Conservation (phyloP, 2,113 vertebrate species). For the Serranochromis macrocephalus region DNA sequence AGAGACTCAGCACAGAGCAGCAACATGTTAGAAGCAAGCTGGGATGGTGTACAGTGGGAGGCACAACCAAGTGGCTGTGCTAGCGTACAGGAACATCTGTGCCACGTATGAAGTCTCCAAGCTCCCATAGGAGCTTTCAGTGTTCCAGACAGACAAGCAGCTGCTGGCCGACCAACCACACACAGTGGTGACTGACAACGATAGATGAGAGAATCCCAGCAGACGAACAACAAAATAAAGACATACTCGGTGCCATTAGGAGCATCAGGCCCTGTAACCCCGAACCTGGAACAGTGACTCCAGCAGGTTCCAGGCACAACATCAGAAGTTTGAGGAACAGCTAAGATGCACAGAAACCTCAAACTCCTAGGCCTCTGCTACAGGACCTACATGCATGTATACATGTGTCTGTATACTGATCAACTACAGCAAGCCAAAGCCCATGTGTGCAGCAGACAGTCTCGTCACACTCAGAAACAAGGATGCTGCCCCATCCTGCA, state of each 20-base stretch:
- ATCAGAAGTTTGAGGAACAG: neutral
- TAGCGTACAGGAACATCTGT: neutral
- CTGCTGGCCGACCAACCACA: neutral
- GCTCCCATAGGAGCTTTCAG: neutral
- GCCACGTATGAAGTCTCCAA: neutral
- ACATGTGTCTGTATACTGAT: neutral
- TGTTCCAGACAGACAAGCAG: neutral
- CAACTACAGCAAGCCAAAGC: neutral
- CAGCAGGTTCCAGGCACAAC: neutral
- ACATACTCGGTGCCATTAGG: neutral
- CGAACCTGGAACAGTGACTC: accelerated
- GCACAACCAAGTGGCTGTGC: neutral
- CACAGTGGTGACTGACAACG: neutral
- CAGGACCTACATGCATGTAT: neutral
- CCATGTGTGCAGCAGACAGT: neutral
- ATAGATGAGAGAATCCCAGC: neutral
- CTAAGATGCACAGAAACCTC: neutral
- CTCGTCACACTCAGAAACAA: neutral
- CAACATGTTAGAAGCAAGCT: neutral
- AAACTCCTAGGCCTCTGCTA: neutral
- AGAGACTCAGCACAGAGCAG: neutral
- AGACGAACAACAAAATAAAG: neutral
- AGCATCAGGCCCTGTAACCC: neutral
- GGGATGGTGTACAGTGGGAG: neutral
- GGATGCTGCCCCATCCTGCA: neutral